phyloP scores from a whole-genome alignment of 2,888 invertebrate genomes.

The Rhaphigaster nebulosa region DNA sequence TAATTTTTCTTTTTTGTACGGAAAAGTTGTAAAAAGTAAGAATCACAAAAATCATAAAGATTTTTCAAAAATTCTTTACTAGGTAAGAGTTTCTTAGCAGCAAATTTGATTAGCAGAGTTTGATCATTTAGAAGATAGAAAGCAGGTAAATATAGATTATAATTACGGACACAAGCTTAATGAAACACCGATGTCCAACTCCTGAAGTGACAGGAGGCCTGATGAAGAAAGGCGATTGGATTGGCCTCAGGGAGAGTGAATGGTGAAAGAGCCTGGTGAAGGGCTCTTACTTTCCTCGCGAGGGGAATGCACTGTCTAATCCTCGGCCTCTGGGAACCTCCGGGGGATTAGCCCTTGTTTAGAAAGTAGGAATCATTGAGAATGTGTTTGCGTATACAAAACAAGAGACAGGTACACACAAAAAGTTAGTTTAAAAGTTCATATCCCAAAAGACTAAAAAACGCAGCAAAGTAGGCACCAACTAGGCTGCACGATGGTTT shows the following conservation, averaged over 20 bases:
- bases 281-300: neutral
- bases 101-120: too few species aligned
- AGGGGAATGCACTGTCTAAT: neutral
- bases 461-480: too few species aligned
- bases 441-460: too few species aligned
- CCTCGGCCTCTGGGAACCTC: neutral
- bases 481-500: too few species aligned
- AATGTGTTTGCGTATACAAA: neutral
- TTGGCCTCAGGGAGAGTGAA: neutral
- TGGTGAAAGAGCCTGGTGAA: slow-evolving; percentile 1
- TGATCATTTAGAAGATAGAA: neutral
- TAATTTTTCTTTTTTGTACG: too few species aligned
- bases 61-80: too few species aligned
- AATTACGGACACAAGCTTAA: neutral
- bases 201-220: neutral
- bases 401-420: too few species aligned
- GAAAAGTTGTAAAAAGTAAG: too few species aligned
- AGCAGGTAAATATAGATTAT: neutral
- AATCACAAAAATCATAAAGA: too few species aligned
- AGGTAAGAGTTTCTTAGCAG: too few species aligned
- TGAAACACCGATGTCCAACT: neutral
- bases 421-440: too few species aligned
- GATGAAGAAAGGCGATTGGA: neutral
- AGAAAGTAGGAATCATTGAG: neutral
- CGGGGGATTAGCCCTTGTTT: neutral